Evolutionary conservation across 2,888 invertebrate species (phyloP).

Genomic region (Ceriagrion tenellum): DNA sequence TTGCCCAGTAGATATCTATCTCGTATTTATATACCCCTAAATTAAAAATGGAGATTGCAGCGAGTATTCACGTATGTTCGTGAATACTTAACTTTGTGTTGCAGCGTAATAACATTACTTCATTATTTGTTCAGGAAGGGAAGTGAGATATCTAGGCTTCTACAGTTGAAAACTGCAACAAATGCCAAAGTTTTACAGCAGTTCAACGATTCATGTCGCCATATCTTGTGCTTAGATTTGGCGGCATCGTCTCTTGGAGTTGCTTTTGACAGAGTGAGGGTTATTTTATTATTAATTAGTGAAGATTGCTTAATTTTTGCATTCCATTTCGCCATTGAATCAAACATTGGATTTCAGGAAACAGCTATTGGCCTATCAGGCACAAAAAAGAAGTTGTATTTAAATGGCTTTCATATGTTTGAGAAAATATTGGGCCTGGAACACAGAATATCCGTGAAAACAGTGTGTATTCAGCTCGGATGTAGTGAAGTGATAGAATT

Average conservation of each 20-base stretch:
- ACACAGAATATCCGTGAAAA: slow-evolving; percentile 11
- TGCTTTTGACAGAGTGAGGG: slow-evolving; percentile 14
- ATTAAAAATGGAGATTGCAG: not conserved
- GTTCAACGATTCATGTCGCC: slow-evolving; percentile 30
- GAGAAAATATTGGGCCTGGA: slow-evolving; percentile 50
- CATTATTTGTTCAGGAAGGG: not conserved
- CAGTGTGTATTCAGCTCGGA: slow-evolving; percentile 35
- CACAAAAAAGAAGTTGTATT: not conserved
- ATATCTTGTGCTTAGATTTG: slow-evolving; percentile 48
- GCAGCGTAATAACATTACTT: not conserved
- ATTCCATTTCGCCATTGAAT: not conserved
- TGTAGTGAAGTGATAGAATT: slow-evolving; percentile 55
- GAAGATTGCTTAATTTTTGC: not conserved
- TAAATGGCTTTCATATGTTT: slow-evolving; percentile 49
- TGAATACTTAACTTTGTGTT: too few species aligned
- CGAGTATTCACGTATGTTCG: not conserved
- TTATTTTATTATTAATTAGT: not conserved
- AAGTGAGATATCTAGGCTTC: slow-evolving; percentile 23
- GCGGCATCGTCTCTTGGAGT: slow-evolving; percentile 17
- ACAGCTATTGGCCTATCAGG: slow-evolving; percentile 9
- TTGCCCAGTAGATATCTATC: not conserved
- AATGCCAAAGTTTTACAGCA: slow-evolving; percentile 29
- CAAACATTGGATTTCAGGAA: not conserved
- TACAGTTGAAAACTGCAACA: slow-evolving; percentile 29
- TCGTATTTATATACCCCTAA: not conserved